Conservation (phyloP, 2,797 vertebrate genomes). For the Antennarius maculatus region DNA sequence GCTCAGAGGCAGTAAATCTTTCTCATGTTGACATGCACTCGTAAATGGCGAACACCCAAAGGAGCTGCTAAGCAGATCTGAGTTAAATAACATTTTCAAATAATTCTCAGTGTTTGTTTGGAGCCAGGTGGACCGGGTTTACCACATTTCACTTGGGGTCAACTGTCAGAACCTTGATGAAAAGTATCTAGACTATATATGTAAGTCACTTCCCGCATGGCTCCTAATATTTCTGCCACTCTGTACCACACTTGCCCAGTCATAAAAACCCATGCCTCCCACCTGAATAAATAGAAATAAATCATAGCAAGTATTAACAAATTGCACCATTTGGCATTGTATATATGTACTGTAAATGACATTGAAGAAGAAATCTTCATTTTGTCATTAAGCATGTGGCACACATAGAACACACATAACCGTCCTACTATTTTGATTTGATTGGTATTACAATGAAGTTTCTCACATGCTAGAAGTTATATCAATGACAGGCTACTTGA, state of each 20-base stretch:
- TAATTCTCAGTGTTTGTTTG: constrained; percentile 65
- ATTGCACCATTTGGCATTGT: not conserved
- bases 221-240: not conserved
- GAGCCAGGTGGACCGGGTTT: constrained; percentile 48
- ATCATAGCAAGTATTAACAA: not conserved
- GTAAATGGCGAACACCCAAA: constrained; percentile 69
- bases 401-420: no score
- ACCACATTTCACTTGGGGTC: constrained; percentile 54
- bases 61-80: constrained; percentile 68
- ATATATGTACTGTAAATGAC: not conserved
- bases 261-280: constrained; percentile 4
- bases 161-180: constrained; percentile 42
- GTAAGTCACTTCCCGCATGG: constrained; percentile 12
- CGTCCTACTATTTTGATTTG: no score
- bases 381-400: no score
- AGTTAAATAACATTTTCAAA: constrained; percentile 71
- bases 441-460: no score
- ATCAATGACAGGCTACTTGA: no score
- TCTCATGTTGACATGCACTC: constrained; percentile 68
- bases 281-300: constrained; percentile 3
- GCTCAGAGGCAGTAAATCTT: constrained; percentile 75
- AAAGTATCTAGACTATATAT: constrained; percentile 28
- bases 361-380: not conserved
- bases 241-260: not conserved
- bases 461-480: no score